These are phyloP conservation scores for Triplophysa rosa DNA, from an alignment of 2,113 vertebrate species.

Conservation along the genomic window DNA sequence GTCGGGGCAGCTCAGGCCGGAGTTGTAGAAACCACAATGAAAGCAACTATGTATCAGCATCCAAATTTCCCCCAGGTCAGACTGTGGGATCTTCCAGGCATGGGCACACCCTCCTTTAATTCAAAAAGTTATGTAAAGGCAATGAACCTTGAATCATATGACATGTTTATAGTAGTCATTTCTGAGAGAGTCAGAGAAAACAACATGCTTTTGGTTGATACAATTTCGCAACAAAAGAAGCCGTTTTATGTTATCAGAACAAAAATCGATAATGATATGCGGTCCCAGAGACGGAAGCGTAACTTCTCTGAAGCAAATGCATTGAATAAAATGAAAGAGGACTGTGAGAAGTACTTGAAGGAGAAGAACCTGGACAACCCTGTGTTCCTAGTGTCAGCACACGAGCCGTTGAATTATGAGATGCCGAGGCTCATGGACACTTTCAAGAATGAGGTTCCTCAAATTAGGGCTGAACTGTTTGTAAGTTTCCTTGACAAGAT, in stretches of 20 bases:
- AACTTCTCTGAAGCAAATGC: not conserved
- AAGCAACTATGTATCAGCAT: slow-evolving; percentile 63
- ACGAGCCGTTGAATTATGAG: slow-evolving; percentile 32
- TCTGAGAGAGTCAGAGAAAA: slow-evolving; percentile 54
- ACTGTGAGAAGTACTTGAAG: slow-evolving; percentile 49
- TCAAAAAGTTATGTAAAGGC: slow-evolving; percentile 67
- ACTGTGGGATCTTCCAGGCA: slow-evolving; percentile 76
- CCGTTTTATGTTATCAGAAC: slow-evolving; percentile 73
- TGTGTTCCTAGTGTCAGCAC: slow-evolving; percentile 44
- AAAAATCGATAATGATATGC: slow-evolving; percentile 70
- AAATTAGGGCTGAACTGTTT: slow-evolving; percentile 34
- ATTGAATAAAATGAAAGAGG: slow-evolving; percentile 43
- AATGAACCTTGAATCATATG: slow-evolving; percentile 55
- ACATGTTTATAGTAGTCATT: slow-evolving; percentile 51
- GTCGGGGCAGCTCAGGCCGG: slow-evolving; percentile 58
- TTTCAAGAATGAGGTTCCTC: slow-evolving; percentile 21
- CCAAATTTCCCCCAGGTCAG: slow-evolving; percentile 62
- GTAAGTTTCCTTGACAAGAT: slow-evolving; percentile 30
- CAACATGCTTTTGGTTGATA: slow-evolving; percentile 45
- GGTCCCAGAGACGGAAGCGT: slow-evolving; percentile 47
- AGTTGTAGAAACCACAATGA: slow-evolving; percentile 69
- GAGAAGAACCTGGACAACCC: slow-evolving; percentile 35
- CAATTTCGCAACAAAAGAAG: slow-evolving; percentile 61
- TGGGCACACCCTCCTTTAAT: slow-evolving; percentile 65
- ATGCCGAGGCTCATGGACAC: slow-evolving; percentile 37